These are phyloP conservation scores for Meriones unguiculatus DNA, from an alignment of 2,113 vertebrate species.

Conservation along the genomic window DNA sequence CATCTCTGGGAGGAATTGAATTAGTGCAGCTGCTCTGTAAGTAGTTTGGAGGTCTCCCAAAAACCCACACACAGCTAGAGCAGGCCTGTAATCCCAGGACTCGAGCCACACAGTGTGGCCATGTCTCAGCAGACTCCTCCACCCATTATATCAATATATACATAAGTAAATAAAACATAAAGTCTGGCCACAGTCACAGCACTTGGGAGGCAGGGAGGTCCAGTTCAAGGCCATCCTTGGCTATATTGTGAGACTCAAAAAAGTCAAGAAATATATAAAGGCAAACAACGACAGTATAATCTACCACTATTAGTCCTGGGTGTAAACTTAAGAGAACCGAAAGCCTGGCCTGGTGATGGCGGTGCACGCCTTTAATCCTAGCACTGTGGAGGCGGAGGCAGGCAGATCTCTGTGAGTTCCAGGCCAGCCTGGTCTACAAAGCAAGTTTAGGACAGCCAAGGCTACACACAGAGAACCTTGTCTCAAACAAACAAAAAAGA, in stretches of 20 bases:
- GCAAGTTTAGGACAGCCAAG: background rate
- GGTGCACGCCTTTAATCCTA: background rate
- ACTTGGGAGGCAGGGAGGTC: background rate
- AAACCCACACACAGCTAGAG: background rate
- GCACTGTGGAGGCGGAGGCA: background rate
- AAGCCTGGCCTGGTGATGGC: background rate
- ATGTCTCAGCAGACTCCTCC: background rate
- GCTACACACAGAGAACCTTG: background rate
- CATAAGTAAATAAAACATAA: no score
- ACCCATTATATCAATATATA: background rate
- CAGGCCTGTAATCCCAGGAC: background rate
- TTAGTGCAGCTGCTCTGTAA: background rate
- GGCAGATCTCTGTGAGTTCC: background rate
- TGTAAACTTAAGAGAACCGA: background rate
- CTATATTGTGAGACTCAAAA: background rate
- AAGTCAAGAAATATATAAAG: background rate
- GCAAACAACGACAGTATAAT: background rate
- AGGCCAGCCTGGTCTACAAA: background rate
- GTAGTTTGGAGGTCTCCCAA: background rate
- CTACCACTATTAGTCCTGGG: background rate
- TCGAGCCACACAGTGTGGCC: background rate
- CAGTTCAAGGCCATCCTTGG: background rate
- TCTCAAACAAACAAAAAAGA: background rate
- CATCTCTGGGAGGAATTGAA: background rate
- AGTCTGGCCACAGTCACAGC: background rate